Evolutionary conservation across 2,797 vertebrate species (phyloP).

Genomic region (Argyrosomus regius): DNA sequence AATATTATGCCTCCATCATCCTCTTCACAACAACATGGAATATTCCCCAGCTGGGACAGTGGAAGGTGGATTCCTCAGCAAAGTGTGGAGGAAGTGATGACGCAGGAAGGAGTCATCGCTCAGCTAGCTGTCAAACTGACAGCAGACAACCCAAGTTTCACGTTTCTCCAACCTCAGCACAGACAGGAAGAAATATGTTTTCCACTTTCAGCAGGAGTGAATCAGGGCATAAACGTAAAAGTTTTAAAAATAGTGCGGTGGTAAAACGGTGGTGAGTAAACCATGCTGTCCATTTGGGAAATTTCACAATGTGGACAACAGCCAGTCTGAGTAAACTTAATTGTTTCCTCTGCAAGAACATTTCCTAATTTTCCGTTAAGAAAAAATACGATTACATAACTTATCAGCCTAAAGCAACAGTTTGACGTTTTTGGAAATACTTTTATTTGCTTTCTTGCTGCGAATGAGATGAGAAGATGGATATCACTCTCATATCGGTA

Average conservation of each 20-base stretch:
- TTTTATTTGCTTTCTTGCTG: neutral
- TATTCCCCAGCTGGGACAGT: constrained; percentile 58
- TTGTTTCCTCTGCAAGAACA: neutral
- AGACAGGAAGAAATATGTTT: constrained; percentile 54
- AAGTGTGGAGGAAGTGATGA: constrained; percentile 83
- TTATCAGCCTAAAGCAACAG: neutral
- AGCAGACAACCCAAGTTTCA: constrained; percentile 71
- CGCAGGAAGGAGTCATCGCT: constrained; percentile 74
- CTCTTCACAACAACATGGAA: constrained; percentile 72
- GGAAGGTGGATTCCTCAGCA: constrained; percentile 70
- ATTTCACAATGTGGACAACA: neutral
- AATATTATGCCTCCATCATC: constrained; percentile 55
- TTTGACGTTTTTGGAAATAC: neutral
- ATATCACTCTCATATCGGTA: neutral
- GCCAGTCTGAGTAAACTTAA: neutral
- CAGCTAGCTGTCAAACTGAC: constrained; percentile 67
- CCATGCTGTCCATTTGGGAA: constrained; percentile 3
- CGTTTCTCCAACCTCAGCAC: constrained; percentile 59
- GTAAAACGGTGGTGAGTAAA: constrained; percentile 10
- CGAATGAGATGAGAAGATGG: neutral
- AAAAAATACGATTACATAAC: neutral
- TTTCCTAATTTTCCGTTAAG: neutral
- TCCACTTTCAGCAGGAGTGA: constrained; percentile 44
- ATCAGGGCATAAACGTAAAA: constrained; percentile 14
- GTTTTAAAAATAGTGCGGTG: constrained; percentile 23